Evolutionary conservation across 2,888 invertebrate genomes (phyloP), one percentile per base, ranked within the genome.

Genomic region (Geophilus truncorum): DNA sequence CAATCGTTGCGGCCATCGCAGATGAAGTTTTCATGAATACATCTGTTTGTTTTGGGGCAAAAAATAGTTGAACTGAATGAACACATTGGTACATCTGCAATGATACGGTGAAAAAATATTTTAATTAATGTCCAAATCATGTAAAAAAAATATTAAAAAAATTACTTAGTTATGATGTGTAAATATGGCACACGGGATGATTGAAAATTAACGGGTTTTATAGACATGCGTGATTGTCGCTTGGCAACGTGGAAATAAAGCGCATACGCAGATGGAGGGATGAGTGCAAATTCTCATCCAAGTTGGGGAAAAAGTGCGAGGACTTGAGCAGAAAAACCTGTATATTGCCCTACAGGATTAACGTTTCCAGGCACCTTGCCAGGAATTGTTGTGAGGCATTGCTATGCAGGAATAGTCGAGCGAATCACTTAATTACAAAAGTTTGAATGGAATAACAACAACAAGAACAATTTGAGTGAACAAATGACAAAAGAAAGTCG

Each of bases 1-100:
- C 89, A 89, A 84, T 89, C 87, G 81, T 87, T 87, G 79, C 82
- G 82, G 0, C 86, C 86, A 81, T 89, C 88, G 84, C 89, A 89
- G n/a, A 89, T 83, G 82, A 85, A 87, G 40, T 85, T 82, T 15
- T 84, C 84, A 2, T 83, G 80, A n/a, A 89, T 86, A 83, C 89
- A 89, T 9, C 88, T 85, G 25, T 85, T 84, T 30, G 78, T 79
- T 25, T 25, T 57, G 6, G 57, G 62, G 75, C 84, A 84, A 78
- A 83, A 83, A 25, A 86, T 81, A 6, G 85, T 82, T 10, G 30
- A 79, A 32, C 30, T 77, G 21, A 80, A 40, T 21, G 34, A n/a
- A 77, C 79, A 79, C 23, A 81, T 28, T 25, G 70, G 62, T 10
- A 51, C 62, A 80, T 81, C 45, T 77, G 28, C 21, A 51, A 28